phyloP scores from a whole-genome alignment of 1,140 invertebrate species.

The Chironomus tepperi region DNA sequence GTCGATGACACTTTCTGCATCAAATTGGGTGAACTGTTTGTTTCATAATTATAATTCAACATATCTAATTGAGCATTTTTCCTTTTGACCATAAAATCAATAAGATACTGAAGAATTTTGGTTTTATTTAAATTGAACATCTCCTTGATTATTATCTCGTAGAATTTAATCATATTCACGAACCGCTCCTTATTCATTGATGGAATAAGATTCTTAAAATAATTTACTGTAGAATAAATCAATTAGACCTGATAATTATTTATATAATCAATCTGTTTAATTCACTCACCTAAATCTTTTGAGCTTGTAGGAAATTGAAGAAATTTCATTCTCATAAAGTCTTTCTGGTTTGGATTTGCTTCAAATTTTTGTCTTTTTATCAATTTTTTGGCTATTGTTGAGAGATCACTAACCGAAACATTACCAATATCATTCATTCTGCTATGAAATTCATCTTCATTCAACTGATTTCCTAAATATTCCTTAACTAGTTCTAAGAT shows the following conservation, averaged over 20 bases:
- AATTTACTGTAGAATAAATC: not conserved
- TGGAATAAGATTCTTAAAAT: slow-evolving; percentile 11
- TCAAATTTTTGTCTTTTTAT: not conserved
- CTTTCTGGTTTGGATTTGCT: not conserved
- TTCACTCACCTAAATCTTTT: not conserved
- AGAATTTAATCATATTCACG: not conserved
- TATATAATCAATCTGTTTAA: not conserved
- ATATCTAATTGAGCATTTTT: not conserved
- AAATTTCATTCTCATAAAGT: slow-evolving; percentile 1
- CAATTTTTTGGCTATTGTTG: not conserved
- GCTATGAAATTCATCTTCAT: not conserved
- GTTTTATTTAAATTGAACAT: slow-evolving; percentile 7
- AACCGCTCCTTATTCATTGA: not conserved
- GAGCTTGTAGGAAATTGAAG: not conserved
- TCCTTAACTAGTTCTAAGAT: not conserved
- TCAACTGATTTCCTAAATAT: not conserved
- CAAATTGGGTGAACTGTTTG: not conserved
- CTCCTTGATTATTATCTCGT: slow-evolving; percentile 4
- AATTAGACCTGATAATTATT: not conserved
- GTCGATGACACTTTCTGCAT: not conserved
- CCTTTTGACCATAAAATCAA: slow-evolving; percentile 4
- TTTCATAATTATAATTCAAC: not conserved
- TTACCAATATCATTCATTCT: not conserved
- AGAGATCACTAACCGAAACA: not conserved
- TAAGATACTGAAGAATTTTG: not conserved